Base-by-base conservation (phyloP, 2,113 vertebrate species). In the Phyllopteryx taeniolatus region DNA sequence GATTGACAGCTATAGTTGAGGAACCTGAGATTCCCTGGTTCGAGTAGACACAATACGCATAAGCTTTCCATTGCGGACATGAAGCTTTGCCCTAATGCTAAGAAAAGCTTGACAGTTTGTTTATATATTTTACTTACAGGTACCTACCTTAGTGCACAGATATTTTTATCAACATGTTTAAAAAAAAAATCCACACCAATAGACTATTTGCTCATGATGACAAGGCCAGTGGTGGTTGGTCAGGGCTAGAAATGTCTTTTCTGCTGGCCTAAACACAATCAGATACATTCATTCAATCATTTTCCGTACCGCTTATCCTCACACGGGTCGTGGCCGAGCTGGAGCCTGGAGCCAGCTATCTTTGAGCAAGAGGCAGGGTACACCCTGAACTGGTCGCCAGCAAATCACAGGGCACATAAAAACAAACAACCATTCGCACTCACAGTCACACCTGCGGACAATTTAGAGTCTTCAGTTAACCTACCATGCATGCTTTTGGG, bases 1-100 rank as follows among this genome's bases (percentile, higher is more conserved):
- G 88, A 93, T 91, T 92, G 91, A 91, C 92, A 91, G 87, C 82
- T 81, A 90, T 89, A 90, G 90, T 88, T 90, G 84, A 80, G 86
- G 87, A 85, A 81, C 80, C 86, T 71, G 72, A 79, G 83, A 81
- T 71, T 79, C 75, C 79, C 72, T 53, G 75, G 74, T 82, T 83
- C 31, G 33, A 15, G 31, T 15, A 61, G 59, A 61, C 59, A 61
- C 7, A 22, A 11, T 10, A 57, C 8, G 20, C n/a, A 27, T 43
- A 39, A 35, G 14, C 31, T 79, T 84, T 82, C 71, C 71, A 74
- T 79, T 77, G 31, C 2, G 2, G 31, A 59, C 59, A 35, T 61
- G 17, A 35, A 61, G 31, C 59, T 33, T 31, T 10, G 22, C 4
- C 56, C 11, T 14, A 13, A 61, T 17, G 14, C 7, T 17, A 15